A percentile compares a stretch with the other conserved stretches of the same genome.
Conservation (phyloP, 2,113 vertebrate species). For the Leptodactylus fuscus region DNA sequence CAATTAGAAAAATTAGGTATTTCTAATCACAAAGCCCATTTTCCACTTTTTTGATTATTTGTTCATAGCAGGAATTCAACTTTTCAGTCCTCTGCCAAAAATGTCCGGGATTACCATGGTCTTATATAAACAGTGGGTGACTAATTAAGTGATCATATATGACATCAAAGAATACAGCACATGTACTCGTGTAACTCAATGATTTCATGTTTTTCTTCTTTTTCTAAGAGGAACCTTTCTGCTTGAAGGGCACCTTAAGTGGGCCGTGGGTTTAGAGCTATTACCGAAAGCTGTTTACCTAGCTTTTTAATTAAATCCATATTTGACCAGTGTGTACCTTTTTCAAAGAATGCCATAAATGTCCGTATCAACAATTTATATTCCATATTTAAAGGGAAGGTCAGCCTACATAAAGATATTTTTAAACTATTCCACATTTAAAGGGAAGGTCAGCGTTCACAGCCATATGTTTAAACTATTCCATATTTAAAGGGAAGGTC, state of each 20-base stretch:
- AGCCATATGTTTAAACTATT: no score
- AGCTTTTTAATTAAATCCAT: constrained; percentile 33
- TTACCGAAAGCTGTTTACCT: constrained; percentile 56
- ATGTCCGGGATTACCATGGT: constrained; percentile 13
- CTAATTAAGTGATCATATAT: constrained; percentile 58
- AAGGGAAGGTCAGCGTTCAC: no score
- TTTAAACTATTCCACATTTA: not conserved
- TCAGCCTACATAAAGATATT: not conserved
- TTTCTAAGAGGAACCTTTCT: constrained; percentile 31
- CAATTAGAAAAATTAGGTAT: constrained; percentile 59
- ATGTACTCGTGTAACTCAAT: constrained; percentile 28
- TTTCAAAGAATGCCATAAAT: constrained; percentile 37
- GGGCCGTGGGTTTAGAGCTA: constrained; percentile 13
- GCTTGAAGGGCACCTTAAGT: constrained; percentile 41
- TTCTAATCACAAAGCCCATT: constrained; percentile 38
- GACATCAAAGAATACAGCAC: constrained; percentile 50
- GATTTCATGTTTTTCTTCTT: constrained; percentile 47
- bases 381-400: not conserved
- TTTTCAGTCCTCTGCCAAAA: constrained; percentile 27
- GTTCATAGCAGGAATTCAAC: constrained; percentile 36
- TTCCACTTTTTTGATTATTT: constrained; percentile 56
- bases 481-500: no score
- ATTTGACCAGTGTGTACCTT: constrained; percentile 43
- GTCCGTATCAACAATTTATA: not conserved
- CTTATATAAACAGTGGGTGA: constrained; percentile 41